Evolutionary conservation across 2,797 vertebrate species (phyloP), one percentile per base, ranked within the genome.

Genomic region (Tiaroga cobitis): DNA sequence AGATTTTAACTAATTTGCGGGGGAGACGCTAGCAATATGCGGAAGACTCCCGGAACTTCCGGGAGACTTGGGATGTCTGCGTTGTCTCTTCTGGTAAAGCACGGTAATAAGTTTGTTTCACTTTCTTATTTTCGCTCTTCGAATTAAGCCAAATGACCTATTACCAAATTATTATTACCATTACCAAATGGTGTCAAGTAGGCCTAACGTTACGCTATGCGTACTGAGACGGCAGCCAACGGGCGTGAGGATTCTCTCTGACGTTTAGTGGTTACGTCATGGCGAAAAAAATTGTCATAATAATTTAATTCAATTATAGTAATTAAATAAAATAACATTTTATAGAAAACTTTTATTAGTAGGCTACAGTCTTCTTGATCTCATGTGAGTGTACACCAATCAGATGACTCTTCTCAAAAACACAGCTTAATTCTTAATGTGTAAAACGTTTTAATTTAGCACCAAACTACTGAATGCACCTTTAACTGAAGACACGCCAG

Each of bases 381-480:
- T 51, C 8, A 21, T 73, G n/a, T 54, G 18, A 3, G 29, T 77
- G 5, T 21, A 51, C 18, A 32, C 32, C 21, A n/a, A 26, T 29
- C 34, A 63, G 78, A 51, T 67, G 65, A 51, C 16, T 56, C 37
- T 63, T 41, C 68, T 51, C 29, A 51, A 54, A n/a, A 67, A 32
- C 43, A 21, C 43, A 74, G 9, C 1, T 51, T 21, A 21, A 3
- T 19, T 19, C 16, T 26, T 29, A 74, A 43, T 43, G 41, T 72
- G n/a, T 26, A 26, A 8, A 74, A 59, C 1, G 15, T 39, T 21
- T 79, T 75, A 4, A 46, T 46, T 29, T 19, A 68, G n/a, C 56
- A 41, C 46, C 21, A 70, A 80, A 43, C 69, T 82, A 82, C 51
- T 80, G 41, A 74, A 78, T 39, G 69, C 63, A 75, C 73, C 32